Evolutionary conservation across 1,140 invertebrate species (phyloP), one percentile per base, ranked within the genome.

Genomic region (Acromyrmex charruanus): DNA sequence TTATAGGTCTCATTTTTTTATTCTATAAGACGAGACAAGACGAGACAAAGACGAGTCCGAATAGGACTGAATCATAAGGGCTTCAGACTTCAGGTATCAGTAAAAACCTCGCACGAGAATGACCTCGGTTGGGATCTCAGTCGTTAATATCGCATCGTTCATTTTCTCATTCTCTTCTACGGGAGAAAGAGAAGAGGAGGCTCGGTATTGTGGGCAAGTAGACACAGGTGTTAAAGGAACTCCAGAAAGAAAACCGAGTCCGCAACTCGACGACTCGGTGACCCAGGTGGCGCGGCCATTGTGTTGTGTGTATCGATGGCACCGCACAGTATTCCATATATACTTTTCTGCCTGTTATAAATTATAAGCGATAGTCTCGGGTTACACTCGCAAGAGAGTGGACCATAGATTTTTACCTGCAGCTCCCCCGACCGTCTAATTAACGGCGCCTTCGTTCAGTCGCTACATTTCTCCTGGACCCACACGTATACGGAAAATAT

Each of bases 291-390:
- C 55, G 55, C 39, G 85, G 61, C 65, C 71, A 82, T 74, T 87
- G 87, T 25, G 25, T 25, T 25, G 25, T 25, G 25, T 92, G 77
- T 87, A 51, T 74, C 81, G 72, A 81, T 93, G 90, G 91, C 90
- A 93, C 86, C 77, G 39, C 39, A 9, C 1, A 90, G 90, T 91
- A 93, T 85, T 88, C 89, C 77, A 93, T 93, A 93, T 93, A 93
- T 86, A 89, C 68, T 66, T 85, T 74, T n/a, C 85, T 12, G 28
- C 51, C 51, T 93, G 91, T 91, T 82, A 18, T 81, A 69, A 53
- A 21, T 49, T 89, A 88, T 90, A 91, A 92, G 72, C 88, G 91
- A 93, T 91, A 92, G 75, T 77, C 79, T 66, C 63, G 14, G 61
- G 25, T 85, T 18, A 72, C 68, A 68, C n/a, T 51, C 63, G 71